Conservation (phyloP, 2,888 invertebrate species). For the Hylaea fasciaria region DNA sequence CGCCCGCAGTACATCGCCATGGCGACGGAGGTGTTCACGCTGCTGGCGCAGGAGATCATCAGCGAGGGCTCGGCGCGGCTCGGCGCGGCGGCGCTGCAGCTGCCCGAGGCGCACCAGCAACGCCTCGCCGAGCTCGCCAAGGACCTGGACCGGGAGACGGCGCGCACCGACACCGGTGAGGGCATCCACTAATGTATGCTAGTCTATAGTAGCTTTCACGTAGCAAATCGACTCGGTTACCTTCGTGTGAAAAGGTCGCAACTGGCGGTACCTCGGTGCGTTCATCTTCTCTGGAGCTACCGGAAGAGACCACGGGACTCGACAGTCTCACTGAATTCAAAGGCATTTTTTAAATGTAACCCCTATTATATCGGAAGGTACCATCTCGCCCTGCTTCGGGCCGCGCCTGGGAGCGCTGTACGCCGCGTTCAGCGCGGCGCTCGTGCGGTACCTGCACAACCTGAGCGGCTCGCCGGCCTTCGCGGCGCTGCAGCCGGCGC, state of each 20-base stretch:
- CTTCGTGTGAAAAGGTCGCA: too few species aligned
- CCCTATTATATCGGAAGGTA: slow-evolving; percentile 66
- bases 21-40: slow-evolving; percentile 93
- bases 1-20: slow-evolving; percentile 90
- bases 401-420: slow-evolving; percentile 88
- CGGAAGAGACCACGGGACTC: too few species aligned
- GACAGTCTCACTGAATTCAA: too few species aligned
- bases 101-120: slow-evolving; percentile 95
- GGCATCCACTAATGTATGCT: too few species aligned
- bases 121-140: slow-evolving; percentile 94
- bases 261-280: too few species aligned
- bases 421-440: slow-evolving; percentile 90
- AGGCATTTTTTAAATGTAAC: too few species aligned
- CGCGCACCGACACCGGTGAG: slow-evolving; percentile 89
- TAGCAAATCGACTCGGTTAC: too few species aligned
- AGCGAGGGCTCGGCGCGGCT: slow-evolving; percentile 87
- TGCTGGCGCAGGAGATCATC: slow-evolving; percentile 93
- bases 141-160: slow-evolving; percentile 95
- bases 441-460: slow-evolving; percentile 91
- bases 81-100: slow-evolving; percentile 83
- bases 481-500: slow-evolving; percentile 68
- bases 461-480: slow-evolving; percentile 71
- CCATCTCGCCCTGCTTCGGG: slow-evolving; percentile 90
- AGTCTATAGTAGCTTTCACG: too few species aligned
- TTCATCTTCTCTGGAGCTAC: too few species aligned